Conservation (phyloP, 2,113 vertebrate genomes). For the Phylloscopus trochiloides region DNA sequence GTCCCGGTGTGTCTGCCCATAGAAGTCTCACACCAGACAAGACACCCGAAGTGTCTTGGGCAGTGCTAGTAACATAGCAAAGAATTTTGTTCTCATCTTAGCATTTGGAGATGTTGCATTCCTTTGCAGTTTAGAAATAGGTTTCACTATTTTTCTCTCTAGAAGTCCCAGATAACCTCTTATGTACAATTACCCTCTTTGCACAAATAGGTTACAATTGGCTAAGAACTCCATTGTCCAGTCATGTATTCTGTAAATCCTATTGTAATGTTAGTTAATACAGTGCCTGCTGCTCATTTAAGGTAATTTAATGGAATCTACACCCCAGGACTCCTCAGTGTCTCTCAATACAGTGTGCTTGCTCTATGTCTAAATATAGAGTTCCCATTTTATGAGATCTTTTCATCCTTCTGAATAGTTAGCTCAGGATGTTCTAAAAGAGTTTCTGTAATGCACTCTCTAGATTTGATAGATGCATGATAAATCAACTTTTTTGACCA, state of each 20-base stretch:
- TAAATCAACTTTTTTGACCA: background rate
- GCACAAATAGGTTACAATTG: background rate
- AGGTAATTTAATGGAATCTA: background rate
- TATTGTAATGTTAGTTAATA: background rate
- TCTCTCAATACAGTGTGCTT: slow-evolving; percentile 8
- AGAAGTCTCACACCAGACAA: background rate
- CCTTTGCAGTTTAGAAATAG: background rate
- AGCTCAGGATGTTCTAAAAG: background rate
- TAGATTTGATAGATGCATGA: slow-evolving; percentile 15
- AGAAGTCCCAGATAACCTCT: background rate
- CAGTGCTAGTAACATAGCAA: background rate
- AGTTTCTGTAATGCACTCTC: slow-evolving; percentile 24
- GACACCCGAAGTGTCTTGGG: background rate
- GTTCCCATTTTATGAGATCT: slow-evolving; percentile 41
- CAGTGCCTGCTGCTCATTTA: background rate
- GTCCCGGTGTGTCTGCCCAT: accelerated
- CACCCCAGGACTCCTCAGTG: background rate
- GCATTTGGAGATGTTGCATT: background rate
- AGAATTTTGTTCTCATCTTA: background rate
- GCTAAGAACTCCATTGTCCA: background rate
- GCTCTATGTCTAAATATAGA: slow-evolving; percentile 32
- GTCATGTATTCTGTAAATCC: background rate
- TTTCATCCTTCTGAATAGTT: background rate
- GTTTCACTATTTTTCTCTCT: background rate
- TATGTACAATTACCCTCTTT: background rate